phyloP scores from a whole-genome alignment of 1,140 invertebrate species.

The Aphelenchoides avenae region DNA sequence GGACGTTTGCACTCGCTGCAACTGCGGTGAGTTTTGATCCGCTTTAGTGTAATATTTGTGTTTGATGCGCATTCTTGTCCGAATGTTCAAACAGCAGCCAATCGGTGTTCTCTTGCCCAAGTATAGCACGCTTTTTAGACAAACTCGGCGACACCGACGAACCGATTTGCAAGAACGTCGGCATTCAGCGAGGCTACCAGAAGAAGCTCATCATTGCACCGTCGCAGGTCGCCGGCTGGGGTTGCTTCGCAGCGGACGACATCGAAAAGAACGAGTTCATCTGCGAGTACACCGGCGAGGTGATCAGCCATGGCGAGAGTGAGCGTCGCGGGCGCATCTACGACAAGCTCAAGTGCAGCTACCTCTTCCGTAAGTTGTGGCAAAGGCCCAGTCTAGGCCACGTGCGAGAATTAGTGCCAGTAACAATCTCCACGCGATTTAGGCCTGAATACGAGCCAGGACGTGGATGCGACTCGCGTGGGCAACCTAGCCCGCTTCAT shows the following conservation, averaged over 20 bases:
- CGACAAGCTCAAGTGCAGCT: conserved; percentile 99
- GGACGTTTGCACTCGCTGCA: conserved; percentile 95
- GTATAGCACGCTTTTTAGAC: too few species aligned
- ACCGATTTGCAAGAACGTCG: conserved; percentile 80
- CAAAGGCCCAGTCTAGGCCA: too few species aligned
- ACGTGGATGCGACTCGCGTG: conserved; percentile 95
- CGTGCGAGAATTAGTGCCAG: too few species aligned
- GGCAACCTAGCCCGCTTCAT: conserved; percentile 99
- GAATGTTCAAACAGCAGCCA: too few species aligned
- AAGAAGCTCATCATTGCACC: conserved; percentile 91
- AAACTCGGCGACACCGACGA: conserved; percentile 23
- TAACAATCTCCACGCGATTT: too few species aligned
- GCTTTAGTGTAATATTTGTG: too few species aligned
- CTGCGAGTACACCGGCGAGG: conserved; percentile 96
- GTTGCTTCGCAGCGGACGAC: conserved; percentile 85
- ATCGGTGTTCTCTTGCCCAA: too few species aligned
- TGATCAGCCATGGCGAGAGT: conserved; percentile 90
- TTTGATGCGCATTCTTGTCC: too few species aligned
- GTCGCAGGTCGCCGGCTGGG: conserved; percentile 97
- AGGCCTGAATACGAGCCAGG: conserved; percentile 48
- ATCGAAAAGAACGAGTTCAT: conserved; percentile 98
- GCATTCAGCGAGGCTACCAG: conserved; percentile 80
- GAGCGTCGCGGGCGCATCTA: conserved; percentile 97
- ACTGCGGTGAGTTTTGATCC: conserved; percentile 70
- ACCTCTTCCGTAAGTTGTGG: conserved; percentile 80